Percentiles rank a stretch among this genome's conserved stretches.
Conservation (phyloP, 92 coral and sea anemone genomes). For the Nematostella vectensis region DNA sequence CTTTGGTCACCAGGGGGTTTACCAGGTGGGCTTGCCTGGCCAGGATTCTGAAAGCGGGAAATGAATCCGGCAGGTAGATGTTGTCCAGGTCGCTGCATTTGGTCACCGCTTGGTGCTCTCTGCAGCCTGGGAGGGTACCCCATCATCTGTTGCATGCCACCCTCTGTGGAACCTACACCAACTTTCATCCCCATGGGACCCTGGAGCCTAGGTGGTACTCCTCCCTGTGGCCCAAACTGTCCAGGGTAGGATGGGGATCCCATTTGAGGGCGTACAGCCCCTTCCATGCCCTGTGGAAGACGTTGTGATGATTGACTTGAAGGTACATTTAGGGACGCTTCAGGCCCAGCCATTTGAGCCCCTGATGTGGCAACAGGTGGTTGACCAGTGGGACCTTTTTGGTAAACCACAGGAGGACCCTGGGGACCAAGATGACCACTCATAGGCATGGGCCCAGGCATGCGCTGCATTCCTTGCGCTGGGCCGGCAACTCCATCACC, state of each 20-base stretch:
- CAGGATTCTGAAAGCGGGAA: slow-evolving; percentile 23
- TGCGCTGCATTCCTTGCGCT: slow-evolving; percentile 19
- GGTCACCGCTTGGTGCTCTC: slow-evolving; percentile 21
- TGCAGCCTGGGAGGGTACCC: slow-evolving; percentile 26
- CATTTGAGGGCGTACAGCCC: not conserved
- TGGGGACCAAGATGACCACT: slow-evolving; percentile 10
- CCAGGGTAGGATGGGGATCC: slow-evolving; percentile 10
- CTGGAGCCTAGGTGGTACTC: slow-evolving; percentile 6
- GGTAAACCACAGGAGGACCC: not conserved
- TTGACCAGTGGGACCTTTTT: not conserved
- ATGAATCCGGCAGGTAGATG: slow-evolving; percentile 26
- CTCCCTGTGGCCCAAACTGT: slow-evolving; percentile 12
- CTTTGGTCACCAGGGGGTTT: slow-evolving; percentile 16
- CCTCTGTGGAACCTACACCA: slow-evolving; percentile 4
- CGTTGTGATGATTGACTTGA: slow-evolving; percentile 16
- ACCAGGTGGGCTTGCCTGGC: slow-evolving; percentile 13
- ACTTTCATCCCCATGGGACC: slow-evolving; percentile 10
- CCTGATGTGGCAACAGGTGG: not conserved
- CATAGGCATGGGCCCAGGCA: slow-evolving; percentile 15
- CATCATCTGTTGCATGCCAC: slow-evolving; percentile 10
- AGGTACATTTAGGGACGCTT: slow-evolving; percentile 8
- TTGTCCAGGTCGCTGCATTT: slow-evolving; percentile 12
- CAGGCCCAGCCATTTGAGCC: not conserved
- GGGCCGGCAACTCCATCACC: slow-evolving; percentile 21
- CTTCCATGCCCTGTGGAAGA: slow-evolving; percentile 1